phyloP scores from a whole-genome alignment of 2,113 vertebrate species.

The Rhadina sibilatrix region DNA sequence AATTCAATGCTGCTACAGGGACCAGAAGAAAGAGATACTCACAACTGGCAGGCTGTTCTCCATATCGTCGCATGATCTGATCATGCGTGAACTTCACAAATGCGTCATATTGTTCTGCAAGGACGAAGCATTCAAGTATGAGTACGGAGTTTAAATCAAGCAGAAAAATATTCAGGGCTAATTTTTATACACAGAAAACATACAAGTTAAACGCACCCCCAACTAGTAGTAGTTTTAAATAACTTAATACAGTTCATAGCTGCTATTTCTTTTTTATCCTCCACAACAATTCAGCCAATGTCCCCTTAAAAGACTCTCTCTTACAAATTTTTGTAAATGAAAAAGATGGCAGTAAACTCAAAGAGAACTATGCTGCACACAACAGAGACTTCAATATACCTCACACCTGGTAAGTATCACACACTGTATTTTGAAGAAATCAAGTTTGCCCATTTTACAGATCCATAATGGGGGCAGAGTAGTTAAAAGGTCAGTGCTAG shows the following conservation, averaged over 20 bases:
- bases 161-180: not conserved
- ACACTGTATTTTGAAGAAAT: not conserved
- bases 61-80: conserved; percentile 97
- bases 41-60: conserved; percentile 99
- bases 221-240: not conserved
- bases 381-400: not conserved
- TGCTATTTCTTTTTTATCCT: not conserved
- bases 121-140: not conserved
- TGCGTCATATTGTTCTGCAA: conserved; percentile 97
- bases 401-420: not conserved
- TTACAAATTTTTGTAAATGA: not conserved
- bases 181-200: not conserved
- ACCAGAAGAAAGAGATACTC: conserved; percentile 70
- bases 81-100: conserved; percentile 99
- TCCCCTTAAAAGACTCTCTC: not conserved
- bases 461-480: not conserved
- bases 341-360: not conserved
- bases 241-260: not conserved
- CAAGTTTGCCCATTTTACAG: not conserved
- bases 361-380: not conserved
- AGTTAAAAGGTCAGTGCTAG: not conserved
- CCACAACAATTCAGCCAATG: not conserved
- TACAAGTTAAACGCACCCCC: not conserved
- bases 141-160: not conserved
- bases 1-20: not conserved